Evolutionary conservation across 1,140 invertebrate species (phyloP).

Genomic region (Dolichoris vasculosae): DNA sequence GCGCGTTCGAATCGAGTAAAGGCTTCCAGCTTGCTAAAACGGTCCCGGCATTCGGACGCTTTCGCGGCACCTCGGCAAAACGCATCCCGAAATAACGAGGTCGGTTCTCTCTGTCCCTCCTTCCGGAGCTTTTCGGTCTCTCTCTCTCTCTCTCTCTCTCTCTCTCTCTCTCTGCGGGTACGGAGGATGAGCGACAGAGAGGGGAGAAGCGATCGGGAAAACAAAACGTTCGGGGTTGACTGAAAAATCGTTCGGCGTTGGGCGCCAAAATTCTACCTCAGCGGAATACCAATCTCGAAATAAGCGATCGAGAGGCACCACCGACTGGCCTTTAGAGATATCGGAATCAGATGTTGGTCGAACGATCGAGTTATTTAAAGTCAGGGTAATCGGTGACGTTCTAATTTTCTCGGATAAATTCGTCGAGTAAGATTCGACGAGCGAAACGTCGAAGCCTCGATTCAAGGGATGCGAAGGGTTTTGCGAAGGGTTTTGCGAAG

Average conservation of each 20-base stretch:
- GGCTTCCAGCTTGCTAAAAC: conserved; percentile 48
- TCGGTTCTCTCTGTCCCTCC: neutral
- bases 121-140: neutral
- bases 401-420: neutral
- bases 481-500: no score
- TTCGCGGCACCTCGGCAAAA: conserved; percentile 32
- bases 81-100: conserved; percentile 52
- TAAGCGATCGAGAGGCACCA: neutral
- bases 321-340: neutral
- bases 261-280: conserved; percentile 21
- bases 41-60: conserved; percentile 45
- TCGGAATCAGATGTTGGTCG: neutral
- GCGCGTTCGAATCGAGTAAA: neutral
- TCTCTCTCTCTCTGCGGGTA: neutral
- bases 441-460: neutral
- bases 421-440: neutral
- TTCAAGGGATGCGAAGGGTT: neutral
- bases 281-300: conserved; percentile 34
- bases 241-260: conserved; percentile 1
- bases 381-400: neutral
- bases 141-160: neutral
- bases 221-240: neutral
- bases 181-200: neutral
- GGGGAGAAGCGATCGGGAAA: neutral
- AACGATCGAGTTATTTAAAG: conserved; percentile 9